phyloP scores from a whole-genome alignment of 2,113 vertebrate genomes.

The Engystomops pustulosus region DNA sequence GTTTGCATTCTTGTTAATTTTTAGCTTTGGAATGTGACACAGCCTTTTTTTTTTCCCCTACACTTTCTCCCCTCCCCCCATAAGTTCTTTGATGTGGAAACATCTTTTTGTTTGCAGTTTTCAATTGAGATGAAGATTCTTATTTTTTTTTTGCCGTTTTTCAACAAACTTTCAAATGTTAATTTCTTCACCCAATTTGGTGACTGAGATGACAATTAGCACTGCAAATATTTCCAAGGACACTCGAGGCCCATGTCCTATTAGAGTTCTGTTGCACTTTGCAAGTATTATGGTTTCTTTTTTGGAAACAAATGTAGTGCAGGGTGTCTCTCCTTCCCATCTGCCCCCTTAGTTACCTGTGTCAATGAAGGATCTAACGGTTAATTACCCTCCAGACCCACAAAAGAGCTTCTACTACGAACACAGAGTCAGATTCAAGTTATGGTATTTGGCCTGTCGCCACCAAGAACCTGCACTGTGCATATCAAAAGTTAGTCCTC shows the following conservation, averaged over 20 bases:
- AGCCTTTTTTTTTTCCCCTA: conserved; percentile 76
- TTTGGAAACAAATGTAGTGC: conserved; percentile 85
- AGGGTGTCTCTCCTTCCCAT: conserved; percentile 86
- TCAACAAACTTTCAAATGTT: conserved; percentile 85
- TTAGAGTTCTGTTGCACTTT: conserved; percentile 86
- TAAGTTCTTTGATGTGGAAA: conserved; percentile 91
- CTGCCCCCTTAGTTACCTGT: conserved; percentile 82
- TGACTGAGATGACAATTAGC: conserved; percentile 71
- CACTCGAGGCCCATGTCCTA: conserved; percentile 73
- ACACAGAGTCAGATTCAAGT: conserved; percentile 73
- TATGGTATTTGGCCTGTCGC: conserved; percentile 77
- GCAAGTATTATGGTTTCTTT: conserved; percentile 82
- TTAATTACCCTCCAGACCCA: conserved; percentile 87
- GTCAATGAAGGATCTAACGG: conserved; percentile 78
- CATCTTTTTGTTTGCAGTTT: conserved; percentile 83
- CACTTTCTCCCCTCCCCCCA: conserved; percentile 57
- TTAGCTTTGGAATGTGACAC: conserved; percentile 98
- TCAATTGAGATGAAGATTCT: conserved; percentile 88
- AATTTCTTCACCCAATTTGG: conserved; percentile 86
- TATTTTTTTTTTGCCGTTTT: conserved; percentile 80
- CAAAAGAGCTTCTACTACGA: conserved; percentile 85
- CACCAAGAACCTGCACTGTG: conserved; percentile 84
- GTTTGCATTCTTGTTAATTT: conserved; percentile 90
- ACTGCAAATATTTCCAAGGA: conserved; percentile 70
- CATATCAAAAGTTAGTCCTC: conserved; percentile 78